A percentile compares a stretch with the other conserved stretches of the same genome.
Evolutionary conservation across 2,113 vertebrate species (phyloP).

Genomic region (pig (Sus scrofa)): DNA sequence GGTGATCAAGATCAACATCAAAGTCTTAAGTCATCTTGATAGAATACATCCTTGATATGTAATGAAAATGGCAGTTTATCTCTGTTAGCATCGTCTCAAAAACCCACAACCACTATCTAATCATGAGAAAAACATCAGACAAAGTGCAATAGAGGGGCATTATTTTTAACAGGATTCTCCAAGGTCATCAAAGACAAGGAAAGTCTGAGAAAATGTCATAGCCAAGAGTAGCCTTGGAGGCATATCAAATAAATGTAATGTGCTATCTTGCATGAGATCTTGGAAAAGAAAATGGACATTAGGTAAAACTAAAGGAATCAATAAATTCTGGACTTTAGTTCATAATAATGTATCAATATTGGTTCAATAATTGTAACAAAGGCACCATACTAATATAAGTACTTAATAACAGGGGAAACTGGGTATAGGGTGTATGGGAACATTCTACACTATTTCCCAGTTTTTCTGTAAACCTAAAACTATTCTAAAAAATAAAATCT

Average conservation of each 20-base stretch:
- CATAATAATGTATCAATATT: not conserved
- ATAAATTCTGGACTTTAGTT: constrained; percentile 33
- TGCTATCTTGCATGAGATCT: not conserved
- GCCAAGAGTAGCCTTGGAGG: not conserved
- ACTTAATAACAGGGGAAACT: not conserved
- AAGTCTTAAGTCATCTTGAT: not conserved
- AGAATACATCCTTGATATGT: not conserved
- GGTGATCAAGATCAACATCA: not conserved
- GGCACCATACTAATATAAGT: not conserved
- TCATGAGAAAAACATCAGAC: constrained; percentile 19
- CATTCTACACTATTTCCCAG: not conserved
- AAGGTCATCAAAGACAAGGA: constrained; percentile 18
- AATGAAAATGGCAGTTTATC: not conserved
- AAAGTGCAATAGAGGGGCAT: not conserved
- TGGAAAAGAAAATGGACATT: constrained; percentile 37
- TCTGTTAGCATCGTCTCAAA: not conserved
- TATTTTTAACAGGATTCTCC: not conserved
- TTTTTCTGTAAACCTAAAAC: constrained; percentile 43
- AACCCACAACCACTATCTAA: not conserved
- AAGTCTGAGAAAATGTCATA: constrained; percentile 12
- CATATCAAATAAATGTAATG: constrained; percentile 1
- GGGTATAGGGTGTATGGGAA: not conserved
- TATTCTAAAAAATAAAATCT: not conserved
- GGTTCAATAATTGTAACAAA: constrained; percentile 18
- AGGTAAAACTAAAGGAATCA: constrained; percentile 25